A percentile compares a stretch with the other conserved stretches of the same genome.
Evolutionary conservation across 2,888 invertebrate species (phyloP).

Genomic region (Lottia gigantea): DNA sequence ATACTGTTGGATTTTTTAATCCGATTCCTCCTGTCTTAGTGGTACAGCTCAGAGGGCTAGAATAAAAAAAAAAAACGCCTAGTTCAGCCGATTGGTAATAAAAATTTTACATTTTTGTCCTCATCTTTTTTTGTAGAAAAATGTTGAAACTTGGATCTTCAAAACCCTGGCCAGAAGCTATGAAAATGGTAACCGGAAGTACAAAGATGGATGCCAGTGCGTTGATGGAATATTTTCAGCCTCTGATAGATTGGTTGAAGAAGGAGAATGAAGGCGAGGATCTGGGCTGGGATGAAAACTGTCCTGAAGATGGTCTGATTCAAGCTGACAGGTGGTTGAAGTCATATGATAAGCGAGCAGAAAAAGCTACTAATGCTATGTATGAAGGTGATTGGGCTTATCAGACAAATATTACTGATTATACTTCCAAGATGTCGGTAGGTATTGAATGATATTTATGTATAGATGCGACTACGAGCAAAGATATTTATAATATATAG

Average conservation of each 20-base stretch:
- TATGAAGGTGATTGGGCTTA: conserved; percentile 13
- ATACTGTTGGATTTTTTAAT: too few species aligned
- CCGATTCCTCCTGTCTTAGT: too few species aligned
- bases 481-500: too few species aligned
- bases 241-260: conserved; percentile 80
- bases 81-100: too few species aligned
- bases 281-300: conserved; percentile 38
- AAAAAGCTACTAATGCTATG: conserved; percentile 31
- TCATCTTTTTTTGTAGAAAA: conserved; percentile 25
- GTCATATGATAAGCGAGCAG: conserved; percentile 38
- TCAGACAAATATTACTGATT: conserved; percentile 19
- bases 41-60: too few species aligned
- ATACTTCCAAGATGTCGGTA: conserved; percentile 12
- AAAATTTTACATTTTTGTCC: too few species aligned
- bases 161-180: conserved; percentile 75
- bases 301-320: conserved; percentile 31
- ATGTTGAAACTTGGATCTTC: conserved; percentile 70
- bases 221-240: conserved; percentile 83
- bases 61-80: too few species aligned
- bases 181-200: conserved; percentile 81
- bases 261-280: conserved; percentile 64
- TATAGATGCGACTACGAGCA: too few species aligned
- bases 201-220: conserved; percentile 78
- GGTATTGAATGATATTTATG: background rate
- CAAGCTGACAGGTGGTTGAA: conserved; percentile 42